Conservation (phyloP, 1,140 invertebrate genomes). For the Bicyclus anynana region DNA sequence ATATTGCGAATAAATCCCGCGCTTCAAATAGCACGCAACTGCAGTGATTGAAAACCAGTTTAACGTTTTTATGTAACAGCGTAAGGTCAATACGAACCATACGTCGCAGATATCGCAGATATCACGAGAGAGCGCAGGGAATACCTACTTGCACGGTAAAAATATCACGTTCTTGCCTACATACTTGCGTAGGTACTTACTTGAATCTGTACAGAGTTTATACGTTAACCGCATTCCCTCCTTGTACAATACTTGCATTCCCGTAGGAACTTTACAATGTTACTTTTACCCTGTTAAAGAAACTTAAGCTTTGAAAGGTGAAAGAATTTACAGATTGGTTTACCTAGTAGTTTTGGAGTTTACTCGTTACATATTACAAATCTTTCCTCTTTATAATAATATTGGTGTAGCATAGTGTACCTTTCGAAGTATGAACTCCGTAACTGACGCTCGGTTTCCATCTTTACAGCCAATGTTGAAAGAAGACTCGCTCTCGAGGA, state of each 20-base stretch:
- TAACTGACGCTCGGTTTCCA: slow-evolving; percentile 10
- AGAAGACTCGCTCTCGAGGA: slow-evolving; percentile 80
- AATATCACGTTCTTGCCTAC: background rate
- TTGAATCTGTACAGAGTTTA: background rate
- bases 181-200: background rate
- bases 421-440: background rate
- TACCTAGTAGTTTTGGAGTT: too few species aligned
- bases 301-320: too few species aligned
- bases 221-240: background rate
- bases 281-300: too few species aligned
- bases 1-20: background rate
- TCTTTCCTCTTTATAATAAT: too few species aligned
- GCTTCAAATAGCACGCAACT: background rate
- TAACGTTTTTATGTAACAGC: slow-evolving; percentile 19
- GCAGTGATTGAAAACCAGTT: background rate
- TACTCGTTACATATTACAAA: too few species aligned
- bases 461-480: slow-evolving; percentile 73
- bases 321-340: too few species aligned
- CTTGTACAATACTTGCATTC: too few species aligned
- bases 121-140: background rate
- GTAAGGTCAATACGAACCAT: slow-evolving; percentile 26
- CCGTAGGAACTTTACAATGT: too few species aligned
- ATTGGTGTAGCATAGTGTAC: too few species aligned
- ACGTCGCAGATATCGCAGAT: background rate
- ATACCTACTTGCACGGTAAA: background rate